These are phyloP conservation scores for Platypus cylindrus DNA, from an alignment of 2,888 invertebrate species.

Conservation along the genomic window DNA sequence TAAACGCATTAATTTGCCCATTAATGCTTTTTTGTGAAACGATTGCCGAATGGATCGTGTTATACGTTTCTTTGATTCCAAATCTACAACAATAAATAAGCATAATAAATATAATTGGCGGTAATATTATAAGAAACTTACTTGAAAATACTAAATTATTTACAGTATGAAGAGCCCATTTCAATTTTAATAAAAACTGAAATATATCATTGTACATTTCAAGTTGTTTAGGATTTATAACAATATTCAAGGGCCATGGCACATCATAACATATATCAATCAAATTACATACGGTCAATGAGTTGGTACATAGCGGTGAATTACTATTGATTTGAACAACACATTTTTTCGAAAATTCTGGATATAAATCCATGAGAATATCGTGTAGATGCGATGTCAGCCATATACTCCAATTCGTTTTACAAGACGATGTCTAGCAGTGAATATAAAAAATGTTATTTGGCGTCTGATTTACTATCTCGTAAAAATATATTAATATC, in stretches of 20 bases:
- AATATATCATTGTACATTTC: slow-evolving; percentile 29
- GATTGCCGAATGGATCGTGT: no score
- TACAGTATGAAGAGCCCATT: slow-evolving; percentile 32
- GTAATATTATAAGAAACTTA: slow-evolving; percentile 11
- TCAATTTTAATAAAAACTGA: slow-evolving; percentile 29
- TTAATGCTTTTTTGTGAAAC: slow-evolving; percentile 5
- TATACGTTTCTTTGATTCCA: no score
- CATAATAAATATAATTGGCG: not conserved
- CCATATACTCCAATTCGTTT: no score
- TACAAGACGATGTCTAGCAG: no score
- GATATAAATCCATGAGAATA: slow-evolving; percentile 30
- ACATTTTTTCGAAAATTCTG: slow-evolving; percentile 28
- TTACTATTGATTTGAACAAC: slow-evolving; percentile 23
- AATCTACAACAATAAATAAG: slow-evolving; percentile 18
- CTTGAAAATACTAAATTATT: slow-evolving; percentile 29
- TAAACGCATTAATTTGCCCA: slow-evolving; percentile 18
- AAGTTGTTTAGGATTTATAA: slow-evolving; percentile 27
- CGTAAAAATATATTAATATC: no score
- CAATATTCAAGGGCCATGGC: slow-evolving; percentile 31
- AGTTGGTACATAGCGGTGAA: slow-evolving; percentile 22
- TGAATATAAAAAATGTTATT: no score
- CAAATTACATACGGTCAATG: slow-evolving; percentile 24
- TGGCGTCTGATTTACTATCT: no score
- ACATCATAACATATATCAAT: slow-evolving; percentile 25
- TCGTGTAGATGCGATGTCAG: slow-evolving; percentile 31